Evolutionary conservation across 2,113 vertebrate genomes (phyloP), one percentile per base, ranked within the genome.

Genomic region (Nanorana parkeri): DNA sequence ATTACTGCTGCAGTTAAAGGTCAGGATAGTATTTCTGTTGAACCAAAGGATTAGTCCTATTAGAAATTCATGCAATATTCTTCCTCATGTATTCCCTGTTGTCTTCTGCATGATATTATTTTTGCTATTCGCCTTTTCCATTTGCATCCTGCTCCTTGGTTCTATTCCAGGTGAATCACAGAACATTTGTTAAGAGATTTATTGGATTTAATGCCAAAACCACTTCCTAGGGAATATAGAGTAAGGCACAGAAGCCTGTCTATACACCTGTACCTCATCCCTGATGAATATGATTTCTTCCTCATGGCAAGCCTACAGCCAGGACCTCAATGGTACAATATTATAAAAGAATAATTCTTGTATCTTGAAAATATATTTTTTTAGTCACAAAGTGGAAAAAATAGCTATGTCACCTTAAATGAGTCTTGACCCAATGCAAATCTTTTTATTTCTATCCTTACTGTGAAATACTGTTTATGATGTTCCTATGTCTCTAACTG

Each of bases 111-210:
- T 24, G 51, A 74, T 21, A 41, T 47, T 76, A 36, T 61, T 77
- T 26, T 11, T 24, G n/a, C n/a, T 32, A n/a, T 65, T 77, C 26
- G 26, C n/a, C n/a, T 28, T 60, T 21, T 17, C 5, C 41, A 13
- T 21, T 20, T 74, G 54, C 21, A 52, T 66, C n/a, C n/a, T 41
- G 29, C 29, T 61, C 7, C 10, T 68, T 80, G 78, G 67, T 55
- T 61, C n/a, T 36, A 4, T 71, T 80, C 78, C 78, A 80, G 36
- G 32, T 71, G 61, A 80, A 71, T 71, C 17, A 61, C 23, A 51
- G 66, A 80, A 71, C 78, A 80, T 80, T 61, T 80, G 78, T 47
- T 80, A 61, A 61, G 78, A 61, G 66, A 71, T 54, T 56, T 67
- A 61, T 3, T 10, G 29, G 23, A 26, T 61, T 69, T 60, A 10